Evolutionary conservation across 2,888 invertebrate genomes (phyloP).

Genomic region (Aspidiotus rigidus): DNA sequence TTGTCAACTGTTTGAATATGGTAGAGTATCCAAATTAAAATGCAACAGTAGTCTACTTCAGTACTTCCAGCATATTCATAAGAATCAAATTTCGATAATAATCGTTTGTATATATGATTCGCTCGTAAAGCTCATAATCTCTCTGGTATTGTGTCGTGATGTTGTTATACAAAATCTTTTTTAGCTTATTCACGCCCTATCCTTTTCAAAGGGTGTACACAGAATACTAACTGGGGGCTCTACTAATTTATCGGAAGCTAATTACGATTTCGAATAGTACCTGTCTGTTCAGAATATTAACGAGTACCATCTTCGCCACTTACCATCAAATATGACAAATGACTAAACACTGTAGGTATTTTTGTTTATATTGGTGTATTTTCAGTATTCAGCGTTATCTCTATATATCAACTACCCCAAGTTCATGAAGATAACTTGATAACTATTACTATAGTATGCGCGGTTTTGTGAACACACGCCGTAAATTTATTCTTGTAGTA

Average conservation of each 20-base stretch:
- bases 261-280: conserved; percentile 27
- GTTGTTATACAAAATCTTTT: too few species aligned
- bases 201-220: too few species aligned
- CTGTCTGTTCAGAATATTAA: conserved; percentile 27
- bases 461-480: background rate
- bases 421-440: conserved; percentile 16
- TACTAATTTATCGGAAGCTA: conserved; percentile 30
- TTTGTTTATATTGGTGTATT: background rate
- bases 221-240: conserved; percentile 12
- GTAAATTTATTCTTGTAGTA: conserved; percentile 3
- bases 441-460: background rate
- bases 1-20: too few species aligned
- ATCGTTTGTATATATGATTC: too few species aligned
- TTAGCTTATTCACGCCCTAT: too few species aligned
- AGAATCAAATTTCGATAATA: too few species aligned
- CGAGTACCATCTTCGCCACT: conserved; percentile 2
- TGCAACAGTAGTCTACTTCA: too few species aligned
- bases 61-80: too few species aligned
- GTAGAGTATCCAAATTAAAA: too few species aligned
- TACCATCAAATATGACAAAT: background rate
- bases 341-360: too few species aligned
- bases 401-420: conserved; percentile 17
- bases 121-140: too few species aligned
- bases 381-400: conserved; percentile 29
- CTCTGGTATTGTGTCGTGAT: too few species aligned